A percentile compares a stretch with the other conserved stretches of the same genome.
phyloP scores from a whole-genome alignment of 2,797 vertebrate genomes.

The Falco columbarius region DNA sequence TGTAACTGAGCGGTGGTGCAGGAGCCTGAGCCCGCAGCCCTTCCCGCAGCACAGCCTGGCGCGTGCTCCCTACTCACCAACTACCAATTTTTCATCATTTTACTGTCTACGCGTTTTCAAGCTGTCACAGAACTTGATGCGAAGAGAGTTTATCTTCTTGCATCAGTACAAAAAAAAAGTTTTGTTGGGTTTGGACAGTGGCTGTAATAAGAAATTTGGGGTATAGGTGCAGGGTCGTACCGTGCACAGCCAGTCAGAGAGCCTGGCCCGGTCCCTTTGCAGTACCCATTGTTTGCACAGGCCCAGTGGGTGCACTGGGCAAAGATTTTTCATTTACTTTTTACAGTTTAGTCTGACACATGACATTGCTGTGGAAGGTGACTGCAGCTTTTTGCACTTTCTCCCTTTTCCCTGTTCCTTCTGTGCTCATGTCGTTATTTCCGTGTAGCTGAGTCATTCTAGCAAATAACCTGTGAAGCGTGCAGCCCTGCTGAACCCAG shows the following conservation, averaged over 20 bases:
- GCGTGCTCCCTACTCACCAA: background rate
- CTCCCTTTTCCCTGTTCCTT: background rate
- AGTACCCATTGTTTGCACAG: background rate
- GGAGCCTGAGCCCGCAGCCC: background rate
- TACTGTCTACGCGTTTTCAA: background rate
- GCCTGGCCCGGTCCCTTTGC: background rate
- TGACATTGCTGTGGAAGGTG: background rate
- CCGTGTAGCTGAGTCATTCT: background rate
- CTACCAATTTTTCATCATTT: background rate
- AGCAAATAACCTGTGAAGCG: background rate
- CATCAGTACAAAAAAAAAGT: background rate
- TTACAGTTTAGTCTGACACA: background rate
- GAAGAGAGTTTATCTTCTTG: background rate
- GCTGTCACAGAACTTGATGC: background rate
- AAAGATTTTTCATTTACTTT: background rate
- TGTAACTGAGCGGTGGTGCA: background rate
- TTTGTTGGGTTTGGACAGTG: background rate
- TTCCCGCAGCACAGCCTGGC: background rate
- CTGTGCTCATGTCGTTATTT: background rate
- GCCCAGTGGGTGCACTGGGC: background rate
- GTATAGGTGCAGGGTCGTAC: background rate
- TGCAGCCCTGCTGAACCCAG: background rate
- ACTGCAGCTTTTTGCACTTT: background rate
- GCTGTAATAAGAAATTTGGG: background rate
- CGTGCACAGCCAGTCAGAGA: background rate